Base-by-base conservation (phyloP, 2,113 vertebrate species). In the Hippoglossus stenolepis region DNA sequence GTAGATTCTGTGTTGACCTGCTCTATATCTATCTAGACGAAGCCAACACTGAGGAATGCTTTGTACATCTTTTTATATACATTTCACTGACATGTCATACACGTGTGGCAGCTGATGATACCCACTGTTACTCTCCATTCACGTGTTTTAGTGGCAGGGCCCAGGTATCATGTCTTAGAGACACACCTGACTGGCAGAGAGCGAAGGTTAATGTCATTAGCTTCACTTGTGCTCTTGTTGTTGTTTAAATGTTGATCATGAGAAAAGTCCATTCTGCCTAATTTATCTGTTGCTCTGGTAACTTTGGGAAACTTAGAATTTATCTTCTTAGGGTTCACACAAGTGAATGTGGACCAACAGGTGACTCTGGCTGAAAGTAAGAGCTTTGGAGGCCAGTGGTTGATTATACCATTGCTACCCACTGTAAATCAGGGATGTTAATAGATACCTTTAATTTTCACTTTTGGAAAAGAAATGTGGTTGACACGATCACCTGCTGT, bases 191-290 rank as follows among this genome's bases (percentile, higher is more conserved):
- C n/a, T 62, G 20, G 45, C 60, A 20, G 54, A 31, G n/a, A 65
- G 61, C 23, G 1, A 12, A 26, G n/a, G 54, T 62, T 66, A 71
- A 70, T 58, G 56, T 40, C n/a, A 60, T 75, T 38, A 67, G 8
- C 49, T 58, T 24, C 10, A 58, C 28, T 31, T 61, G 28, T 23
- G 49, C 26, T 62, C 18, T 40, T 65, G 11, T 23, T 65, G 11
- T 23, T 45, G 0, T 4, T 23, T 18, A 10, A 5, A 3, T 31
- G 14, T 20, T 18, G 3, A 54, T 54, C 45, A 18, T 17, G 45
- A 49, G 40, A 21, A 71, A 35, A 43, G 5, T 62, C 28, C 23
- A 21, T 17, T 45, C 28, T 43, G 35, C 0, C 8, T 1, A n/a
- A 1, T 1, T 6, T 14, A 21, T 2, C n/a, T 40, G 12, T 24